Evolutionary conservation across 2,113 vertebrate species (phyloP).

Genomic region (Rhynchomys soricoides): DNA sequence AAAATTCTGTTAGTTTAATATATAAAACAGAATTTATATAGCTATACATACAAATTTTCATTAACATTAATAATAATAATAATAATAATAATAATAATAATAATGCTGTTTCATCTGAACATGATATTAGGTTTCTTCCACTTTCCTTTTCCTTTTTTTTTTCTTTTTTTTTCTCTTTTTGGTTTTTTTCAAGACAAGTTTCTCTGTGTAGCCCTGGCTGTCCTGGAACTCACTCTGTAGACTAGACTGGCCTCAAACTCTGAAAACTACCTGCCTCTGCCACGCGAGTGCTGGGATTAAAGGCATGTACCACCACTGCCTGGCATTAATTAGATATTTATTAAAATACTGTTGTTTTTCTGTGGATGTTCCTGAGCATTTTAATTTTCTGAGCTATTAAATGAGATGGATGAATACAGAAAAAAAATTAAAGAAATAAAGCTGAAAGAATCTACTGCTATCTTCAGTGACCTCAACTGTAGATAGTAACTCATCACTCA

Average conservation of each 20-base stretch:
- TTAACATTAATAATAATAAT: not conserved
- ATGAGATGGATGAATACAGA: conserved; percentile 20
- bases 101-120: conserved; percentile 13
- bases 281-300: too few relatives aligned
- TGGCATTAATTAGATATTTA: conserved; percentile 47
- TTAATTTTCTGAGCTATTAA: conserved; percentile 59
- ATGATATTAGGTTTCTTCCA: not conserved
- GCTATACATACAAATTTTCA: not conserved
- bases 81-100: not conserved
- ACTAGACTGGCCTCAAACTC: too few relatives aligned
- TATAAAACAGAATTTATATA: not conserved
- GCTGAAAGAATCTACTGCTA: not conserved
- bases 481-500: not conserved
- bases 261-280: too few relatives aligned
- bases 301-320: too few relatives aligned
- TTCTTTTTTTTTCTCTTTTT: too few relatives aligned
- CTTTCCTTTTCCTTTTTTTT: too few relatives aligned
- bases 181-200: too few relatives aligned
- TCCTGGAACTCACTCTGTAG: too few relatives aligned
- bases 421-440: not conserved
- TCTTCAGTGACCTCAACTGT: not conserved
- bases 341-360: conserved; percentile 34
- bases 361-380: conserved; percentile 46
- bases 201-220: too few relatives aligned
- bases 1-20: not conserved